Base-by-base conservation (phyloP, 2,113 vertebrate genomes). In the Hoplias malabaricus region DNA sequence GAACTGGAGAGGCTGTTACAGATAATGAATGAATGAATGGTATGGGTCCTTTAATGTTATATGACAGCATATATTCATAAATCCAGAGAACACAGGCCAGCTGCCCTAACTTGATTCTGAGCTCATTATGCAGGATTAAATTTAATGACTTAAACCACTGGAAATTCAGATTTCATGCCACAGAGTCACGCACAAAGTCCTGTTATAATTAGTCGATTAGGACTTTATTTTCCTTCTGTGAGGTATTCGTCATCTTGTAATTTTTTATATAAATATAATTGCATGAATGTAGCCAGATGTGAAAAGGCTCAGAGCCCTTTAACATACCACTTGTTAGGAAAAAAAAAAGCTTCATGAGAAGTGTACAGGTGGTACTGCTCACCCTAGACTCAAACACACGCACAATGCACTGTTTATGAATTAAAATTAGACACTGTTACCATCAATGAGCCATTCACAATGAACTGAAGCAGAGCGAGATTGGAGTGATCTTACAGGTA, bases 111-210 rank as follows among this genome's bases (percentile, higher is more conserved):
- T 7, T 19, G 12, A 21, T 59, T 59, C 36, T 40, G 36, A 59
- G 16, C 70, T 73, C 27, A 77, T 36, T 43, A 53, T 29, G 25
- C 19, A 25, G n/a, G 25, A 56, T 66, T 48, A 11, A 29, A 12
- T n/a, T 53, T 7, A 75, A 66, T 68, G 63, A 67, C 62, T 68
- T 80, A 34, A 56, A 53, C 68, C 61, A 73, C 57, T 80, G 74
- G 74, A 73, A 69, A 74, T 66, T 11, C 33, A 75, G 70, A 53
- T 38, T 42, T 78, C 65, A 80, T 61, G 59, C 63, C 27, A 68
- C 40, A 23, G 34, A 42, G 11, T 19, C 53, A 42, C 12, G 36
- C 31, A 38, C 31, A 29, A 21, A 40, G 34, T 33, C 16, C 25
- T 43, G 61, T 7, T 16, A 19, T 23, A n/a, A 7, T 1, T 62